Evolutionary conservation across 2,888 invertebrate genomes (phyloP).

Genomic region (Encarsia formosa): DNA sequence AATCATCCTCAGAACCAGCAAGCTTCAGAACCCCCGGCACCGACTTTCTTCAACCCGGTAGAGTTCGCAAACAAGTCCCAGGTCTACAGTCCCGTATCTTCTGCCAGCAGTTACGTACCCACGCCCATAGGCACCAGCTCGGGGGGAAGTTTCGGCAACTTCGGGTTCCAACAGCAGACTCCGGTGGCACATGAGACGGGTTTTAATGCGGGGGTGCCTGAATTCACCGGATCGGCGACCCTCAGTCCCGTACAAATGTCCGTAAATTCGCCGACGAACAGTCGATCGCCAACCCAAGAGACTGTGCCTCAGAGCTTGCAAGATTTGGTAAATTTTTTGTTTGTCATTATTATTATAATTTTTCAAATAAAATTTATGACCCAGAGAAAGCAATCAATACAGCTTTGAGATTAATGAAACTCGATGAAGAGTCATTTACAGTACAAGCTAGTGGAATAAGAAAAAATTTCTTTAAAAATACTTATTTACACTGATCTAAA

Average conservation of each 20-base stretch:
- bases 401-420: too few relatives aligned
- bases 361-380: too few relatives aligned
- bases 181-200: conserved; percentile 1
- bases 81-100: neutral
- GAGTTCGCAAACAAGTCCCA: conserved; percentile 30
- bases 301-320: conserved; percentile 43
- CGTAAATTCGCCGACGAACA: conserved; percentile 31
- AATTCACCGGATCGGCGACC: conserved; percentile 44
- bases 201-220: conserved; percentile 37
- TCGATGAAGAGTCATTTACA: too few relatives aligned
- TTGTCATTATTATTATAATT: too few relatives aligned
- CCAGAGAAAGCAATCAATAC: too few relatives aligned
- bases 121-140: neutral
- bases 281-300: conserved; percentile 29
- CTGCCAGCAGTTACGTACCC: neutral
- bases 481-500: too few relatives aligned
- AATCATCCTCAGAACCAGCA: neutral
- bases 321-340: conserved; percentile 39
- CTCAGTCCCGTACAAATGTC: conserved; percentile 45
- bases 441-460: too few relatives aligned
- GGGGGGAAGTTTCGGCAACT: neutral
- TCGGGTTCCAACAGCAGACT: neutral
- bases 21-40: conserved; percentile 12
- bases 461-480: too few relatives aligned
- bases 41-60: conserved; percentile 37